Evolutionary conservation across 2,888 invertebrate species (phyloP).

Genomic region (Volucella inflata): DNA sequence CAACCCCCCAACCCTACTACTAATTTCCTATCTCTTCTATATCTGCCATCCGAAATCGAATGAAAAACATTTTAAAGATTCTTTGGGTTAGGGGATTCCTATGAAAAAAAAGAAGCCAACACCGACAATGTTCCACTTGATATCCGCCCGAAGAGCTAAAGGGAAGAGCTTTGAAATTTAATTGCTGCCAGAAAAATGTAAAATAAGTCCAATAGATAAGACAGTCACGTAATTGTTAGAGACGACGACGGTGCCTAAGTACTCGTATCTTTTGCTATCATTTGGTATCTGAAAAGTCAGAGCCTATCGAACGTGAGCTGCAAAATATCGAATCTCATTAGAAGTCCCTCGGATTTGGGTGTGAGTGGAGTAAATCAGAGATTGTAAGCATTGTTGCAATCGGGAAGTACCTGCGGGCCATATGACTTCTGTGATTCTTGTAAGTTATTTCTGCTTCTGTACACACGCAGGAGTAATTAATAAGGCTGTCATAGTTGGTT

Average conservation of each 20-base stretch:
- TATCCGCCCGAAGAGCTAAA: constrained; percentile 54
- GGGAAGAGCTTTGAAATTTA: constrained; percentile 67
- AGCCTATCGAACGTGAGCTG: constrained; percentile 62
- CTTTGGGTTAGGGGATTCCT: constrained; percentile 9
- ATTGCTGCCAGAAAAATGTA: constrained; percentile 75
- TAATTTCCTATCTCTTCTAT: constrained; percentile 53
- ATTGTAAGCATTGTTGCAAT: constrained; percentile 59
- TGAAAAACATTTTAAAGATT: constrained; percentile 47
- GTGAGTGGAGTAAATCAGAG: constrained; percentile 1
- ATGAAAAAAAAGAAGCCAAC: constrained; percentile 15
- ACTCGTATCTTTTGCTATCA: constrained; percentile 43
- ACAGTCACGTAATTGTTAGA: constrained; percentile 73
- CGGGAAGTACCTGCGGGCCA: constrained; percentile 56
- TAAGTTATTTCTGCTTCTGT: constrained; percentile 47
- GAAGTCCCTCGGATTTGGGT: constrained; percentile 20
- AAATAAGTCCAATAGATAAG: constrained; percentile 76
- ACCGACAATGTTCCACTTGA: constrained; percentile 60
- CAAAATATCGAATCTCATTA: constrained; percentile 68
- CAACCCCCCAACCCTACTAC: constrained; percentile 20
- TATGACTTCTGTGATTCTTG: constrained; percentile 31
- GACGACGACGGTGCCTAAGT: constrained; percentile 58
- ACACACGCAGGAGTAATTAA: constrained; percentile 70
- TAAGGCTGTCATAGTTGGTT: constrained; percentile 70
- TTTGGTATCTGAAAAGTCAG: constrained; percentile 43
- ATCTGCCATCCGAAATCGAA: constrained; percentile 56